These are phyloP conservation scores for Metalampra italica DNA, from an alignment of 2,888 invertebrate species.

Conservation along the genomic window DNA sequence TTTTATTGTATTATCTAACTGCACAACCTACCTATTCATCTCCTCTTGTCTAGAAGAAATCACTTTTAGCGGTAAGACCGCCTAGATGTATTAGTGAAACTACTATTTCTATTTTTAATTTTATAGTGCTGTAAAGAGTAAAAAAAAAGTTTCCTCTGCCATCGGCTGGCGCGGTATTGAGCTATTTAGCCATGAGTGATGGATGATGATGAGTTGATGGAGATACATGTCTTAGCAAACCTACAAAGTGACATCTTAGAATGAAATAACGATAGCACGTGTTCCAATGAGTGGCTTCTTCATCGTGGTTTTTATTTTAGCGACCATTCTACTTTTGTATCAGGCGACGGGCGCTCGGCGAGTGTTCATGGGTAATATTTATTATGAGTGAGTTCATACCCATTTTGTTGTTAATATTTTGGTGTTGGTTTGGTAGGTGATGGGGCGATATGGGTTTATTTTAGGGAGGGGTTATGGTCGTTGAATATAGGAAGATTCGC, in stretches of 20 bases:
- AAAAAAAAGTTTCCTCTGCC: too few species aligned
- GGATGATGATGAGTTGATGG: too few species aligned
- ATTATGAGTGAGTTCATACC: conserved; percentile 67
- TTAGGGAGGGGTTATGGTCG: conserved; percentile 17
- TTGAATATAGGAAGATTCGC: conserved; percentile 19
- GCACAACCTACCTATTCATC: too few species aligned
- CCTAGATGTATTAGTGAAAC: too few species aligned
- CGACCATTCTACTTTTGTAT: conserved; percentile 44
- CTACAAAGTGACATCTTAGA: background rate
- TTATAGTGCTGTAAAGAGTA: too few species aligned
- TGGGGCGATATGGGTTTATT: conserved; percentile 37
- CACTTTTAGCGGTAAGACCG: too few species aligned
- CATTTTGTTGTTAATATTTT: conserved; percentile 65
- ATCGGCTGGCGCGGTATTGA: too few species aligned
- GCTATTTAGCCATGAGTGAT: too few species aligned
- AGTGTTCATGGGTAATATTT: conserved; percentile 47
- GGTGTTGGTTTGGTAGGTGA: conserved; percentile 61
- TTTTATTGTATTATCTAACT: too few species aligned
- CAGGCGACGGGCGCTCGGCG: conserved; percentile 35
- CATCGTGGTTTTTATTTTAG: conserved; percentile 63
- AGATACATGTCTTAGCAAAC: background rate
- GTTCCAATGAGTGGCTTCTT: conserved; percentile 48
- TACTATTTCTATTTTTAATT: too few species aligned
- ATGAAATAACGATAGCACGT: background rate
- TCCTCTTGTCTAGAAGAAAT: too few species aligned